Evolutionary conservation across 2,797 vertebrate genomes (phyloP), one percentile per base, ranked within the genome.

Genomic region (Chanos chanos): DNA sequence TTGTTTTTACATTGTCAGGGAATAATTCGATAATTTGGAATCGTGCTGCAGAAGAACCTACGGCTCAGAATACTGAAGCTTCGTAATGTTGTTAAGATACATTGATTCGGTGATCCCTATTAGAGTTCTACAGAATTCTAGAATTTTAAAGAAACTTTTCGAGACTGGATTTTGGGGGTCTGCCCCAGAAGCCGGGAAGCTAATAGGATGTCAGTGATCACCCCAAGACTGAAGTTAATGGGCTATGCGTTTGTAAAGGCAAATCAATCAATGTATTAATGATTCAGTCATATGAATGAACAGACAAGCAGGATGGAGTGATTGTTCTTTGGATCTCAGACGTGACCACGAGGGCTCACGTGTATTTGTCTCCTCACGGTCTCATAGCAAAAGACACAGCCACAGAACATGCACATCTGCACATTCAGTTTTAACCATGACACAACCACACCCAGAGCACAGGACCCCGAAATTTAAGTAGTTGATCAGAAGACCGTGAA

Each of bases 161-260:
- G 15, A 2, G 7, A 31, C 66, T 79, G 73, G 71, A 83, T 83
- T 82, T n/a, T 84, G 76, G 39, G 56, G 72, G 28, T 30, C 15
- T 16, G 50, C 43, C 10, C 21, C 37, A 41, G 47, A 27, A 52
- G 61, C 34, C 7, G 34, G 9, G 25, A 27, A 43, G n/a, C n/a
- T n/a, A 24, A 3, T 7, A 25, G 12, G 45, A 50, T 51, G 51
- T n/a, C 24, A 65, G 18, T 30, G 36, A 53, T 60, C 30, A 33
- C 39, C 51, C 3, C 7, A 25, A 57, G 15, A 13, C 25, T 73
- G 59, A 58, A 50, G 70, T 78, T 76, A 77, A 71, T 65, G 54
- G n/a, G 71, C 67, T 66, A 59, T 77, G 72, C 74, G 66, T 70
- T 78, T 16, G 37, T n/a, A 40, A 63, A 54, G 63, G 10, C 2